Evolutionary conservation across 2,888 invertebrate species (phyloP).

Genomic region (Dinocampus coccinellae): DNA sequence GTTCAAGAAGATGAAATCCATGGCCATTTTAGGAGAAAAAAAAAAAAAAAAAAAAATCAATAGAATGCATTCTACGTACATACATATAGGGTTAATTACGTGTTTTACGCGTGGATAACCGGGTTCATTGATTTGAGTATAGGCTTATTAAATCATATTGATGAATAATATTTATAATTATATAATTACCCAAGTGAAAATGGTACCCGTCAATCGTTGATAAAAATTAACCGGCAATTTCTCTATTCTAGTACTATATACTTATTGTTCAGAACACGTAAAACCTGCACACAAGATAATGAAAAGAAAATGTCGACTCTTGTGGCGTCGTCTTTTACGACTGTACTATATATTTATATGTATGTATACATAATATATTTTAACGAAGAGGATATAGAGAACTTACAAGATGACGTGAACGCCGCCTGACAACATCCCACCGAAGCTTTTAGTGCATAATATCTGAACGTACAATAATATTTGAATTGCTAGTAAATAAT

Average conservation of each 20-base stretch:
- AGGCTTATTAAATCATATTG: neutral
- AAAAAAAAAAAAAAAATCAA: neutral
- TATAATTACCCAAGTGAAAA: neutral
- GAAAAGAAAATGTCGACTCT: conserved; percentile 4
- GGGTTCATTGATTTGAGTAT: neutral
- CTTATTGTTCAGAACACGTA: neutral
- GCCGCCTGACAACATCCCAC: no score
- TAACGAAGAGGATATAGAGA: no score
- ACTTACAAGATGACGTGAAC: no score
- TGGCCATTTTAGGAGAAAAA: neutral
- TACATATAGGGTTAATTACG: neutral
- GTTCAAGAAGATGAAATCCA: neutral
- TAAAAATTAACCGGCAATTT: neutral
- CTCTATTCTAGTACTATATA: neutral
- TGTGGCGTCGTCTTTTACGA: conserved; percentile 6
- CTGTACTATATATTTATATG: neutral
- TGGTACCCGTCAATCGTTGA: neutral
- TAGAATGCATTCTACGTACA: neutral
- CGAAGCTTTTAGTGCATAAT: no score
- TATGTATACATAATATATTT: neutral
- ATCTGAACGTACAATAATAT: no score
- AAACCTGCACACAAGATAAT: neutral
- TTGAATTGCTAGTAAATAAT: no score
- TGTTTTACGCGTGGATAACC: neutral
- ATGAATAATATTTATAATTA: neutral